These are phyloP conservation scores for Suncus etruscus DNA, from an alignment of 2,113 vertebrate genomes.

Conservation along the genomic window DNA sequence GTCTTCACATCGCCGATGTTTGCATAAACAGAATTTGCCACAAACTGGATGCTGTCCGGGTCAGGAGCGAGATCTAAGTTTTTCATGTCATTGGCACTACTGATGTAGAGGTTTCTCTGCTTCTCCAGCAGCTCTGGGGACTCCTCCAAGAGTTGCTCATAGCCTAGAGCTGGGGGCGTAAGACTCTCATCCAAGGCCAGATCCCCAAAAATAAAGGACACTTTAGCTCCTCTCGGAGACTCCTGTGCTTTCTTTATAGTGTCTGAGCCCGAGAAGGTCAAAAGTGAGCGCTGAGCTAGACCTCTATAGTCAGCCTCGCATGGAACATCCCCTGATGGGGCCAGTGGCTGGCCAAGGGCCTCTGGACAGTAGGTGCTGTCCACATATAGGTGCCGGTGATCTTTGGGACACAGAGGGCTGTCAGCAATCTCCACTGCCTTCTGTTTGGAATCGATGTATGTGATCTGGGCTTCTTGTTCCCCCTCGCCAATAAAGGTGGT, in stretches of 20 bases:
- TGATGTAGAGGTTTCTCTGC: constrained; percentile 91
- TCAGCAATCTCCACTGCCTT: constrained; percentile 89
- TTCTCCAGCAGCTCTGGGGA: constrained; percentile 93
- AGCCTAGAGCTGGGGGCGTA: constrained; percentile 94
- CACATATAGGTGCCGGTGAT: constrained; percentile 91
- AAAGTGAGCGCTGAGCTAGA: constrained; percentile 89
- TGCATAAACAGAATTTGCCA: constrained; percentile 93
- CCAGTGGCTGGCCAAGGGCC: constrained; percentile 87
- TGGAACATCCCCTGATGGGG: constrained; percentile 87
- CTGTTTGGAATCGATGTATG: constrained; percentile 91
- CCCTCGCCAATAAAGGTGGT: constrained; percentile 91
- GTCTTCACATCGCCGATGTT: constrained; percentile 94
- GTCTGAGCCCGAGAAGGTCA: constrained; percentile 91
- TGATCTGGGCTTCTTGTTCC: constrained; percentile 91
- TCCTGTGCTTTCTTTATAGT: constrained; percentile 91
- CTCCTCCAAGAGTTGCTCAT: constrained; percentile 96
- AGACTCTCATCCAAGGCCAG: constrained; percentile 92
- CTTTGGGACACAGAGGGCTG: constrained; percentile 90
- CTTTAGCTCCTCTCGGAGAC: constrained; percentile 94
- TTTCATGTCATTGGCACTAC: constrained; percentile 94
- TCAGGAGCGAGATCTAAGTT: constrained; percentile 92
- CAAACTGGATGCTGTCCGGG: constrained; percentile 92
- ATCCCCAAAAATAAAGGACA: constrained; percentile 99
- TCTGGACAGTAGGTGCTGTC: constrained; percentile 90
- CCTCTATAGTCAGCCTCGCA: constrained; percentile 90